A percentile compares a stretch with the other conserved stretches of the same genome.
phyloP scores from a whole-genome alignment of 2,888 invertebrate genomes.

The Perithous albicinctus region DNA sequence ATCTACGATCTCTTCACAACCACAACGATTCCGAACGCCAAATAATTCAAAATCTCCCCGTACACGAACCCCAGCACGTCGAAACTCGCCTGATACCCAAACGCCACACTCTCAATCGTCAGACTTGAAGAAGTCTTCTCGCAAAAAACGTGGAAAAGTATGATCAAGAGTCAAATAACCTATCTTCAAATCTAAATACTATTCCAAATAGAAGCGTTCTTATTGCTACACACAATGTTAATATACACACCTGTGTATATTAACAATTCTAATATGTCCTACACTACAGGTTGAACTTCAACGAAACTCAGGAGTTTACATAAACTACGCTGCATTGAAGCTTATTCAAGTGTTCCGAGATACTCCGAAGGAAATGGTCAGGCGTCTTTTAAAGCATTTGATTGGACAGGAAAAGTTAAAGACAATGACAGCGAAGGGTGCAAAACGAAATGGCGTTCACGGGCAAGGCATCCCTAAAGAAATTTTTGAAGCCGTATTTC shows the following conservation, averaged over 20 bases:
- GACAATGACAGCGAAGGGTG: constrained; percentile 7
- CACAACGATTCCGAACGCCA: no score
- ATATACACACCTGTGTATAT: neutral
- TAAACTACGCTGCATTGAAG: neutral
- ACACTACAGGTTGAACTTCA: constrained; percentile 18
- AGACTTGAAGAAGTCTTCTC: no score
- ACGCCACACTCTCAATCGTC: no score
- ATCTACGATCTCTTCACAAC: no score
- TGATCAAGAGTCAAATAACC: no score
- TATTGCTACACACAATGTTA: no score
- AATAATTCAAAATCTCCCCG: no score
- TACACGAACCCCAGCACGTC: no score
- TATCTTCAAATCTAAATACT: no score
- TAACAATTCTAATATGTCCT: neutral
- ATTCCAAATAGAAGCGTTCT: no score
- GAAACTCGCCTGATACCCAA: no score
- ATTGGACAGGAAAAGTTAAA: constrained; percentile 14
- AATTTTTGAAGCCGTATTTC: constrained; percentile 13
- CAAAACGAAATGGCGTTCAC: neutral
- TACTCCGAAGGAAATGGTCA: constrained; percentile 3
- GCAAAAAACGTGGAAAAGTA: no score
- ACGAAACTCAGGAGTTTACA: neutral
- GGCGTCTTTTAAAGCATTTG: constrained; percentile 16
- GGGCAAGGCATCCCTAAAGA: constrained; percentile 6
- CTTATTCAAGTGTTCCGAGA: constrained; percentile 7